phyloP scores from a whole-genome alignment of 2,797 vertebrate genomes.

The Fringilla coelebs region DNA sequence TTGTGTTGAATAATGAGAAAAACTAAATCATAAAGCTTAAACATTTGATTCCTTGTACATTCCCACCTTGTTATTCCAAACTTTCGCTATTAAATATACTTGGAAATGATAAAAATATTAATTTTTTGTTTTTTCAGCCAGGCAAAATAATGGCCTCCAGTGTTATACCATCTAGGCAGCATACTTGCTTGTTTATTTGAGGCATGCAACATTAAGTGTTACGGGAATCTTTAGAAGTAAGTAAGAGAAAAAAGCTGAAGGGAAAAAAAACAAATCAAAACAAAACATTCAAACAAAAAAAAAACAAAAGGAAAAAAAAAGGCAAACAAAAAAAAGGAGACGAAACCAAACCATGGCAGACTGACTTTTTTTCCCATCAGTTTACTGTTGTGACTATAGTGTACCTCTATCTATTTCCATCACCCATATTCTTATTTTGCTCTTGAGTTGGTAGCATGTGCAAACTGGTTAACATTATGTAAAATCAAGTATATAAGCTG shows the following conservation, averaged over 20 bases:
- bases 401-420: not conserved
- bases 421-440: not conserved
- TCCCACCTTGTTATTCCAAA: not conserved
- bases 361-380: rapidly evolving
- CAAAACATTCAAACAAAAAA: not conserved
- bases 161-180: not conserved
- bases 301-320: not conserved
- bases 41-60: not conserved
- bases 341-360: not conserved
- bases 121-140: not conserved
- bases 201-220: not conserved
- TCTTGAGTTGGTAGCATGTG: not conserved
- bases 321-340: not conserved
- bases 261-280: not conserved
- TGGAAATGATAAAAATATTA: not conserved
- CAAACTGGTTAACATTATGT: not conserved
- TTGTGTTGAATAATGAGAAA: not conserved
- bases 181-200: not conserved
- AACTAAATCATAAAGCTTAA: not conserved
- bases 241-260: not conserved
- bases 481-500: not conserved
- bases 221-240: not conserved
- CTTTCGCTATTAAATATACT: not conserved
- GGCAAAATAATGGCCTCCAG: not conserved
- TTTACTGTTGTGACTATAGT: not conserved